A percentile compares a stretch with the other conserved stretches of the same genome.
These are phyloP conservation scores for Cephonodes hylas DNA, from an alignment of 2,888 invertebrate genomes.

Conservation along the genomic window DNA sequence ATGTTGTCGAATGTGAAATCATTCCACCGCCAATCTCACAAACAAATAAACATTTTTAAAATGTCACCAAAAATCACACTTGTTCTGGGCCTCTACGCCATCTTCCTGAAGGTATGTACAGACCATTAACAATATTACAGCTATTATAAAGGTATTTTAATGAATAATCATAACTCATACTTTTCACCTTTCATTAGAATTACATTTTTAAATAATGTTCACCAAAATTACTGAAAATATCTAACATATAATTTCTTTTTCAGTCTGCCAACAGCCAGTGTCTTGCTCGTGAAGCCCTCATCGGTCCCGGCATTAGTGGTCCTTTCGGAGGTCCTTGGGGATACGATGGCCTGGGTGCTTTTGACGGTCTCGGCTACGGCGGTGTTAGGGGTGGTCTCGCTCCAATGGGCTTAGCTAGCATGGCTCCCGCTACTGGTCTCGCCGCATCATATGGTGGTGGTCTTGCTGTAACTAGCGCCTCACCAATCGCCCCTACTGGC, in stretches of 20 bases:
- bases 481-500: slow-evolving; percentile 40
- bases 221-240: background rate
- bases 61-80: background rate
- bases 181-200: no score
- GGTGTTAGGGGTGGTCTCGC: slow-evolving; percentile 9
- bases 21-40: background rate
- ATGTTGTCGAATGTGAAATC: background rate
- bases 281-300: slow-evolving; percentile 7
- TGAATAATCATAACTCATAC: background rate
- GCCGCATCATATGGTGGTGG: slow-evolving; percentile 33
- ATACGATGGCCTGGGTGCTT: slow-evolving; percentile 13
- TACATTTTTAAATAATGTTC: no score
- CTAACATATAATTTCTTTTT: background rate
- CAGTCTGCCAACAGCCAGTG: slow-evolving; percentile 18
- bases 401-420: background rate
- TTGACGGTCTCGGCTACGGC: slow-evolving; percentile 15
- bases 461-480: slow-evolving; percentile 30
- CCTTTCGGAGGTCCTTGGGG: slow-evolving; percentile 7
- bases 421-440: slow-evolving; percentile 10
- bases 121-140: no score
- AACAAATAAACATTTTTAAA: background rate
- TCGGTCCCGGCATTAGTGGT: background rate
- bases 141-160: no score
- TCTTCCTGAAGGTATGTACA: background rate
- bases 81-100: background rate